Conservation (phyloP, 1,140 invertebrate genomes). For the Euura lappo region DNA sequence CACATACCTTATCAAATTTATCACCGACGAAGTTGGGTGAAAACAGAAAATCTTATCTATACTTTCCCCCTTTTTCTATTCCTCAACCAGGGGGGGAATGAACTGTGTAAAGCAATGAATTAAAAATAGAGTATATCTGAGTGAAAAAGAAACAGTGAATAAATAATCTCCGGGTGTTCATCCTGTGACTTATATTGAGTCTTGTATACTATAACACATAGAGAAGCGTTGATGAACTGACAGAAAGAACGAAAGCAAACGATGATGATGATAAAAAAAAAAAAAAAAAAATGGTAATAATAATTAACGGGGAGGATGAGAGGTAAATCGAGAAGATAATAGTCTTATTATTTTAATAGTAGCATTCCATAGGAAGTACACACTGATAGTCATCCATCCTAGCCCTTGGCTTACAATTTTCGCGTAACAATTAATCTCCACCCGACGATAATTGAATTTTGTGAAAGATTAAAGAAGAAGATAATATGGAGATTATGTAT, state of each 20-base stretch:
- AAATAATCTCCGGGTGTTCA: neutral
- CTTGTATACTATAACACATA: neutral
- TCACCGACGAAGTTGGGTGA: too few relatives aligned
- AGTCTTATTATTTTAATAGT: conserved; percentile 43
- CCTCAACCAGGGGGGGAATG: too few relatives aligned
- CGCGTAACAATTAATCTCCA: neutral
- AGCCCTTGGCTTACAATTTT: conserved; percentile 17
- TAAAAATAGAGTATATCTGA: too few relatives aligned
- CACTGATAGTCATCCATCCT: conserved; percentile 46
- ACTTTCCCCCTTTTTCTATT: too few relatives aligned
- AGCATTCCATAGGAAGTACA: conserved; percentile 52
- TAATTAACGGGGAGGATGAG: neutral
- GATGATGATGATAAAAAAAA: neutral
- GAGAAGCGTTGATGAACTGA: neutral
- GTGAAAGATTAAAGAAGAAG: neutral
- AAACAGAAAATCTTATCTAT: too few relatives aligned
- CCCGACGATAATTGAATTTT: neutral
- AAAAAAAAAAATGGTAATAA: neutral
- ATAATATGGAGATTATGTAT: neutral
- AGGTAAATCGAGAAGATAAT: conserved; percentile 14
- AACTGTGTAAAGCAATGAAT: too few relatives aligned
- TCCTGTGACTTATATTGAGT: too few relatives aligned
- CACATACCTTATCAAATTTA: too few relatives aligned
- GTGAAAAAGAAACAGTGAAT: neutral
- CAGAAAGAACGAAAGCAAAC: too few relatives aligned